Evolutionary conservation across 2,113 vertebrate species (phyloP).

Genomic region (Gambusia affinis): DNA sequence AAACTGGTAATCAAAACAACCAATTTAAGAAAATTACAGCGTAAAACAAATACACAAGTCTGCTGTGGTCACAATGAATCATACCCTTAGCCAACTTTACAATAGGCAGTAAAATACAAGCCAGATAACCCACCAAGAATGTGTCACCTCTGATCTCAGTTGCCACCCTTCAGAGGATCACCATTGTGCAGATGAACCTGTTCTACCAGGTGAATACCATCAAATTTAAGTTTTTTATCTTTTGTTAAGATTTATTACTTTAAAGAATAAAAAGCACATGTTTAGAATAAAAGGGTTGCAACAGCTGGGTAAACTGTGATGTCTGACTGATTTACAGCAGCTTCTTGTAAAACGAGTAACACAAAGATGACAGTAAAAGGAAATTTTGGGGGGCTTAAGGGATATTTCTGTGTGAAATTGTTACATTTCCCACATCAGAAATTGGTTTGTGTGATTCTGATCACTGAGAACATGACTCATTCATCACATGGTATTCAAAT

Average conservation of each 20-base stretch:
- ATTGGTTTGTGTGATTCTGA: slow-evolving; percentile 14
- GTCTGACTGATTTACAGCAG: background rate
- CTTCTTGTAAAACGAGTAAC: slow-evolving; percentile 16
- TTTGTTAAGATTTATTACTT: background rate
- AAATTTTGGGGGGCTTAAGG: slow-evolving; percentile 2
- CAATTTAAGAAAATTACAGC: slow-evolving; percentile 62
- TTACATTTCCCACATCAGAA: slow-evolving; percentile 20
- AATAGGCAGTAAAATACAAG: slow-evolving; percentile 65
- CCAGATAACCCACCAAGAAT: slow-evolving; percentile 62
- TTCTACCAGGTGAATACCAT: slow-evolving; percentile 35
- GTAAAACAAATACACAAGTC: slow-evolving; percentile 58
- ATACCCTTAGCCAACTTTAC: slow-evolving; percentile 50
- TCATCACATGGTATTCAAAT: slow-evolving; percentile 29
- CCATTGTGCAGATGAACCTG: slow-evolving; percentile 48
- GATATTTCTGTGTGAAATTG: slow-evolving; percentile 9
- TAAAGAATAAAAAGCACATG: slow-evolving; percentile 11
- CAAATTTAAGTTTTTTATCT: slow-evolving; percentile 16
- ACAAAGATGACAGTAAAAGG: background rate
- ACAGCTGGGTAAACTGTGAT: background rate
- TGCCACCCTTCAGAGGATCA: slow-evolving; percentile 58
- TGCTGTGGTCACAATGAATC: slow-evolving; percentile 59
- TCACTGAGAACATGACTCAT: slow-evolving; percentile 32
- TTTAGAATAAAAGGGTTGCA: background rate
- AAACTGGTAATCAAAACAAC: slow-evolving; percentile 63
- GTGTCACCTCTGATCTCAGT: slow-evolving; percentile 60